phyloP scores from a whole-genome alignment of 2,888 invertebrate species.

The Phortica magna region DNA sequence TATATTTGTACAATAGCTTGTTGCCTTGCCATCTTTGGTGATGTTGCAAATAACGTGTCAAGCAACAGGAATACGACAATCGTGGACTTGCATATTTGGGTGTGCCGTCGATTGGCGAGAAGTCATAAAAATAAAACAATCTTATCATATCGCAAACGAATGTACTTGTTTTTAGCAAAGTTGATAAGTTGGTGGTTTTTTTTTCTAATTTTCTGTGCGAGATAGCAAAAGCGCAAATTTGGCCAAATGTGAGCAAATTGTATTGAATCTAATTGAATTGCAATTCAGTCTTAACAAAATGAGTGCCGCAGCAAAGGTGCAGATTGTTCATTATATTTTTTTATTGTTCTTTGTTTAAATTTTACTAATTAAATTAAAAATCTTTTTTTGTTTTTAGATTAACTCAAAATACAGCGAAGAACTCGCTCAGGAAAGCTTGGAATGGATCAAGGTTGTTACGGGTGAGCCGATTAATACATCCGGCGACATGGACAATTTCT shows the following conservation, averaged over 20 bases:
- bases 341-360: background rate
- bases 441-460: constrained; percentile 93
- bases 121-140: constrained; percentile 23
- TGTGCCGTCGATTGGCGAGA: constrained; percentile 20
- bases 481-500: constrained; percentile 96
- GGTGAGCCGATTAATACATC: constrained; percentile 91
- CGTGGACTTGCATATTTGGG: background rate
- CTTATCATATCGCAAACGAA: background rate
- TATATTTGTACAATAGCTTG: background rate
- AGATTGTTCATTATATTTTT: background rate
- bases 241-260: background rate
- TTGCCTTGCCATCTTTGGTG: background rate
- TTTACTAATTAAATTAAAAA: background rate
- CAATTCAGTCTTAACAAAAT: constrained; percentile 14
- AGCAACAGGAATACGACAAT: background rate
- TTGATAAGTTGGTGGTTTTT: background rate
- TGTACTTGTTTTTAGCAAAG: too few relatives aligned
- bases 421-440: constrained; percentile 92
- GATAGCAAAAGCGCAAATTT: background rate
- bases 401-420: constrained; percentile 98
- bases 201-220: background rate
- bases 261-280: background rate
- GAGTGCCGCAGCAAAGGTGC: constrained; percentile 15
- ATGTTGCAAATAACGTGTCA: background rate
- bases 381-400: constrained; percentile 82